Base-by-base conservation (phyloP, 1,140 invertebrate genomes). In the Paraescarpia echinospica region DNA sequence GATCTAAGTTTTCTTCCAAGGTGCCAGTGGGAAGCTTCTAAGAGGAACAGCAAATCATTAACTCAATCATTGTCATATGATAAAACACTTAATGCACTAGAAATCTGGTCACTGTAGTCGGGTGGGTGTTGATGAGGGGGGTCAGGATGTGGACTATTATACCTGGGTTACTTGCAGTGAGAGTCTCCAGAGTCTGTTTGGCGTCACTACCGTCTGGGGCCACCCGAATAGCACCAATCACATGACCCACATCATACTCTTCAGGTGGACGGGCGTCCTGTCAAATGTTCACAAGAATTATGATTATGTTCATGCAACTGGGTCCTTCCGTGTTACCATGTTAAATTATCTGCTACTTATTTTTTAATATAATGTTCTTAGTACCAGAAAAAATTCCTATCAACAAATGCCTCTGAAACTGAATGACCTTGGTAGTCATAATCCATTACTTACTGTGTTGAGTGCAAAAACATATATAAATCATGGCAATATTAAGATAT, bases 241-340 rank as follows among this genome's bases (percentile, higher is more conserved):
- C 89, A 92, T 94, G 94, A 41, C 94, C 95, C 18, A 95, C 92
- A 35, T 91, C 92, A 93, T 91, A 94, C 90, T 95, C 94, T 48
- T 94, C 93, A 31, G 93, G 89, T 51, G 93, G 93, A 33, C 94
- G 93, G 88, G 92, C 93, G 48, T 95, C 94, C 94, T 95, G 48
- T 34, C 59, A 77, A 77, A 77, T 22, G 59, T 77, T 35, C 90
- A 90, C 59, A 77, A 27, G 22, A 18, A 77, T 77, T 4, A 77
- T 77, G 48, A 51, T 18, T 18, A 51, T 51, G 48, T 51, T 51
- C 1, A 51, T 51, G 48, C 8, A 51, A 51, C 48, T 51, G 48
- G 48, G 18, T 51, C 8, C n/a, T n/a, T n/a, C n/a, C n/a, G n/a
- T n/a, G n/a, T n/a, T n/a, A n/a, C n/a, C n/a, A n/a, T n/a, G n/a